Base-by-base conservation (phyloP, 2,113 vertebrate genomes). In the Origma solitaria region DNA sequence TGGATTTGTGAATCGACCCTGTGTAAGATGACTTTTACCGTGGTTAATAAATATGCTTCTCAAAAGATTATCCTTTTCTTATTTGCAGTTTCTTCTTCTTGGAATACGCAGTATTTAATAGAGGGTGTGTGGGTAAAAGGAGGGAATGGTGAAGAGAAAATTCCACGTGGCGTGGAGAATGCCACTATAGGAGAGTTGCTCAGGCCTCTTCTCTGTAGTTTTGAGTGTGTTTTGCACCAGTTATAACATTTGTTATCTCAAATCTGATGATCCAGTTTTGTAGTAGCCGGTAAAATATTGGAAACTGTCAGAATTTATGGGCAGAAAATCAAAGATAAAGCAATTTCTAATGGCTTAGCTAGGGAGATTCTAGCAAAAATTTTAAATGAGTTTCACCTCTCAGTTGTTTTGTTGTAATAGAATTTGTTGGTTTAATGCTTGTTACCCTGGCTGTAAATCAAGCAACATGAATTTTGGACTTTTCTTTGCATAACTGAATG, bases 31-130 rank as follows among this genome's bases (percentile, higher is more conserved):
- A 40, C 27, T 73, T 70, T 60, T 69, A 23, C 12, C 31, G 12
- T 82, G 69, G 12, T 44, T 91, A 95, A 95, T 96, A 96, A 95
- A 96, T 49, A 5, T 4, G 6, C 2, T 91, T 84, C 24, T 64
- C 49, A 83, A 94, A 44, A 82, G 15, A 19, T 6, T 1, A 58
- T 80, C 33, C 6, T 70, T 66, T 71, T 64, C 58, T 51, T 49
- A 35, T 42, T 77, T 4, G 0, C 5, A 13, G 60, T 88, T 83
- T 77, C 11, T 83, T 77, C n/a, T 62, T 14, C 58, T 53, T 51
- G 27, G 15, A 33, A 45, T 72, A 11, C 23, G 6, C 5, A 11
- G 2, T 53, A 3, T 13, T 81, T 64, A 37, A 56, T 19, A 42
- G 25, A 62, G 10, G 2, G 1, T 18, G 2, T 76, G 25, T 84